phyloP scores from a whole-genome alignment of 2,113 vertebrate species.

The Balaenoptera acutorostrata region DNA sequence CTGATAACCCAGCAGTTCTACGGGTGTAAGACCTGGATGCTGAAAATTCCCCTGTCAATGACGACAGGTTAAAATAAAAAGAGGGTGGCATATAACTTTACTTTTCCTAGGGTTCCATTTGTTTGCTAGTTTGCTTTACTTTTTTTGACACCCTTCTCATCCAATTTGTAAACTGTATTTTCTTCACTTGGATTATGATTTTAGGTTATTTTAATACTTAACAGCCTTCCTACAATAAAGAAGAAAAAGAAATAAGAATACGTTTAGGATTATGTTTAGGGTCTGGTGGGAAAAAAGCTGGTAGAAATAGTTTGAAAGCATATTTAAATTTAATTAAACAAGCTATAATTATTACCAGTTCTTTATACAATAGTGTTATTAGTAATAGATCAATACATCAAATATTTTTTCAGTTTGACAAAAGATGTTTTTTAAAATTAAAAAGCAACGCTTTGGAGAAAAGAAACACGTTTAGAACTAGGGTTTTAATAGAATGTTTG shows the following conservation, averaged over 20 bases:
- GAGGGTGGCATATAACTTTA: not conserved
- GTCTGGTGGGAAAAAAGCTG: not conserved
- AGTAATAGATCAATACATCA: not conserved
- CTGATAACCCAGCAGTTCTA: not conserved
- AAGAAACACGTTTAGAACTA: not conserved
- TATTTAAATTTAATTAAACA: not conserved
- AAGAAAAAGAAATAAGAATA: not conserved
- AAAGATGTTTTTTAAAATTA: not conserved
- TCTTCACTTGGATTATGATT: not conserved
- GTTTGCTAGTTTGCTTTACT: not conserved
- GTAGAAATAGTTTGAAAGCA: not conserved
- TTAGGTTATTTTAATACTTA: not conserved
- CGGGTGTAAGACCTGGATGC: accelerated
- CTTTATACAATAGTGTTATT: not conserved
- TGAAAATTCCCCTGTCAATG: not conserved
- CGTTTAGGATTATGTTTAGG: not conserved
- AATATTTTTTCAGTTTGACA: not conserved
- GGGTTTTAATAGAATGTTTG: not conserved
- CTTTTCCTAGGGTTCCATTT: not conserved
- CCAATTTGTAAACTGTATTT: not conserved
- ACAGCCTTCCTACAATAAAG: not conserved
- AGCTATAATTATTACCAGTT: not conserved
- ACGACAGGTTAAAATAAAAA: not conserved
- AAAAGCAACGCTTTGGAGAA: not conserved
- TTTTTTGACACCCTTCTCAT: not conserved